Evolutionary conservation across 2,113 vertebrate species (phyloP).

Genomic region (Pterocles gutturalis): DNA sequence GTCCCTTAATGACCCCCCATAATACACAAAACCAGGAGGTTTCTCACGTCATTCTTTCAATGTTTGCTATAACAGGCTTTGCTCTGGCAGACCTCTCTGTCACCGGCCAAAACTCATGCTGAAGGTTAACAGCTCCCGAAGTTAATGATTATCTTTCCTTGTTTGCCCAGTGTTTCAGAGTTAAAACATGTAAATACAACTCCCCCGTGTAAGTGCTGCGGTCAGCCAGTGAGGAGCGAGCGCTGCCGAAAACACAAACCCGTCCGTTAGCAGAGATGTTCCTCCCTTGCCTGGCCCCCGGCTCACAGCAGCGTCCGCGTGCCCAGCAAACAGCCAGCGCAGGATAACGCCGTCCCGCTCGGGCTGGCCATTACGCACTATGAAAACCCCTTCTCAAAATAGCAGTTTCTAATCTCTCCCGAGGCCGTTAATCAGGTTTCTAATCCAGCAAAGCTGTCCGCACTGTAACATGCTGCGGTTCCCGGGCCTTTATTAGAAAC

Average conservation of each 20-base stretch:
- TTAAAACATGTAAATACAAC: neutral
- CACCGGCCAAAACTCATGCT: neutral
- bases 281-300: neutral
- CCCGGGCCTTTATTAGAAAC: neutral
- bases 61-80: conserved; percentile 40
- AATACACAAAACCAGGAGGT: neutral
- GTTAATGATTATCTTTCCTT: conserved; percentile 54
- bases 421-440: conserved; percentile 17
- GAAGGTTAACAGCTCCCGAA: conserved; percentile 20
- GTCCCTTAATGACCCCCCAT: neutral
- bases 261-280: neutral
- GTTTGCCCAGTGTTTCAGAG: conserved; percentile 15
- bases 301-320: neutral
- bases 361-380: neutral
- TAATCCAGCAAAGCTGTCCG: conserved; percentile 17
- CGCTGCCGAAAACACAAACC: neutral
- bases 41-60: neutral
- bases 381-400: conserved; percentile 29
- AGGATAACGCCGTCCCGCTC: rapidly evolving
- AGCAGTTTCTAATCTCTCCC: conserved; percentile 20
- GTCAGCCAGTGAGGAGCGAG: neutral
- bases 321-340: neutral
- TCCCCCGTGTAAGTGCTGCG: neutral
- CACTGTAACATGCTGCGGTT: neutral
- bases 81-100: conserved; percentile 1